Conservation (phyloP, 2,888 invertebrate genomes). For the Syrphus vitripennis region DNA sequence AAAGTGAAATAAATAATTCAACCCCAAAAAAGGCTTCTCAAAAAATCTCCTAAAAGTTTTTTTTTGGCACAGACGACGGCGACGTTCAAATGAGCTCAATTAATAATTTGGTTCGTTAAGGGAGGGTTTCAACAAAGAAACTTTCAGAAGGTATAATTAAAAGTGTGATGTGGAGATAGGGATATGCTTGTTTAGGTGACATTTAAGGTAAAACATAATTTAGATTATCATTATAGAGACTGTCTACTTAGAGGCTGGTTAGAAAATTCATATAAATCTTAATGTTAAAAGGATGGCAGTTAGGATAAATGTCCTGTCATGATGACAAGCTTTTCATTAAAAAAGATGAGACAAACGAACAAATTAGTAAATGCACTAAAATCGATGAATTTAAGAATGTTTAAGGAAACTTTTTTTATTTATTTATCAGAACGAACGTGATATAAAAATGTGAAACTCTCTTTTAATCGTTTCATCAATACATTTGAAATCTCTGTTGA, state of each 20-base stretch:
- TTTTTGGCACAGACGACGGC: neutral
- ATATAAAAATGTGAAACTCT: neutral
- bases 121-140: neutral
- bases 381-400: neutral
- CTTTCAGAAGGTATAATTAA: neutral
- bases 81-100: slow-evolving; percentile 8
- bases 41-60: neutral
- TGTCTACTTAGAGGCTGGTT: neutral
- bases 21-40: neutral
- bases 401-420: neutral
- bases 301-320: neutral
- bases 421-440: neutral
- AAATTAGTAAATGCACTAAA: neutral
- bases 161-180: neutral
- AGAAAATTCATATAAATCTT: neutral
- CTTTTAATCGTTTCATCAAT: neutral
- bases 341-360: neutral
- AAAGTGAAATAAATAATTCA: slow-evolving; percentile 12
- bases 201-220: slow-evolving; percentile 1
- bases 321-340: neutral
- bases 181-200: neutral
- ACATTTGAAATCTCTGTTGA: neutral
- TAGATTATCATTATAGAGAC: neutral
- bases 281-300: neutral
- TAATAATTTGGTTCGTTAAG: slow-evolving; percentile 32